phyloP scores from a whole-genome alignment of 2,797 vertebrate species.

The Chloroceryle amazona region DNA sequence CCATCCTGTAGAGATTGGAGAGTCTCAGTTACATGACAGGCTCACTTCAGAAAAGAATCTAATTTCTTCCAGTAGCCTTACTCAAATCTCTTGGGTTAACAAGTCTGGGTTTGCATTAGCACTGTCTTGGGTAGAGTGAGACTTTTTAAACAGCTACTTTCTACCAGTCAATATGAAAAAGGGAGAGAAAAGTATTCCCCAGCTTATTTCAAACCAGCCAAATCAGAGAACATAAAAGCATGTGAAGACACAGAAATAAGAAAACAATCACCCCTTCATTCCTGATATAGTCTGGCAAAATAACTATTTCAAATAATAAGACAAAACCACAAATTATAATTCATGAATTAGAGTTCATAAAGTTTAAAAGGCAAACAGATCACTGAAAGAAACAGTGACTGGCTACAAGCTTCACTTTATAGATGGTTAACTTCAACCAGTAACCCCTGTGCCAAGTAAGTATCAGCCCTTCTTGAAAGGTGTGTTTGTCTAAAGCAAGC shows the following conservation, averaged over 20 bases:
- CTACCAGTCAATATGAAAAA: not conserved
- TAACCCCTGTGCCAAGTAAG: not conserved
- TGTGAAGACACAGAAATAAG: not conserved
- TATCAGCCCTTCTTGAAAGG: not conserved
- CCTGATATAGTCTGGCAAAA: not conserved
- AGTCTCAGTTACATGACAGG: not conserved
- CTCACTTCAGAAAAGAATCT: not conserved
- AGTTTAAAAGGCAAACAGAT: not conserved
- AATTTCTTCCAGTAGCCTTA: not conserved
- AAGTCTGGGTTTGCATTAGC: not conserved
- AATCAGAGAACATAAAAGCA: not conserved
- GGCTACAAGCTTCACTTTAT: fast-evolving
- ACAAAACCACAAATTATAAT: fast-evolving
- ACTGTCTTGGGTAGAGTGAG: not conserved
- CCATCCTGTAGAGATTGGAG: not conserved
- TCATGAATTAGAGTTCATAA: not conserved
- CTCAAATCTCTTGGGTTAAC: not conserved
- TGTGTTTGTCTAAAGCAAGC: not conserved
- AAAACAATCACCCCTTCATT: not conserved
- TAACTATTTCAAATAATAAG: not conserved
- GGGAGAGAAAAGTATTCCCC: not conserved
- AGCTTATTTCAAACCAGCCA: not conserved
- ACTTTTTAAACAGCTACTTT: not conserved
- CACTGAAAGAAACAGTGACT: not conserved
- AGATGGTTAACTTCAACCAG: not conserved